Percentiles rank a stretch among this genome's conserved stretches.
Evolutionary conservation across 2,113 vertebrate genomes (phyloP).

Genomic region (Damaliscus lunatus): DNA sequence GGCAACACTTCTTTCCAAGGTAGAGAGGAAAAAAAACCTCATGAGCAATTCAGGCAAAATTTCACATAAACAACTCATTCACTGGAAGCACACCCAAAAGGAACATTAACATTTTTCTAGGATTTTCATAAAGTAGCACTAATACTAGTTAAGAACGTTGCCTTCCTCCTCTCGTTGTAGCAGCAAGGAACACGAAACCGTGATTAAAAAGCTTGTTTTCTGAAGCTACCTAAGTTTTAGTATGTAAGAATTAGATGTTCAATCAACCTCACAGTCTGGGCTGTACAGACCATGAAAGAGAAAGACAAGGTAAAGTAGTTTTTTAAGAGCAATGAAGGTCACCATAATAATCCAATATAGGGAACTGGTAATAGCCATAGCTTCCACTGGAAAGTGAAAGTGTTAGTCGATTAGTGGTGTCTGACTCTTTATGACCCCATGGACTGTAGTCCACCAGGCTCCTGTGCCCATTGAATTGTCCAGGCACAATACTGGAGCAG

Average conservation of each 20-base stretch:
- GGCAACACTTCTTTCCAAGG: neutral
- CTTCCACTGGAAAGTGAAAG: neutral
- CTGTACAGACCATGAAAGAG: neutral
- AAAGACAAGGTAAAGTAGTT: neutral
- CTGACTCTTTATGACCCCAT: neutral
- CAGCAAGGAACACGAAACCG: neutral
- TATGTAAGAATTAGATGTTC: neutral
- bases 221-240: neutral
- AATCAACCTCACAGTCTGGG: neutral
- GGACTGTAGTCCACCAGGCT: neutral
- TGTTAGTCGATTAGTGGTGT: neutral
- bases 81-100: slow-evolving; percentile 34
- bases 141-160: neutral
- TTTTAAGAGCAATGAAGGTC: neutral
- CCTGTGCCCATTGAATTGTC: neutral
- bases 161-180: neutral
- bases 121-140: slow-evolving; percentile 38
- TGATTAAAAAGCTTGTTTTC: slow-evolving; percentile 7
- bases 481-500: neutral
- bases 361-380: neutral
- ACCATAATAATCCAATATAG: neutral
- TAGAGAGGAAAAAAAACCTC: neutral
- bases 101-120: slow-evolving; percentile 31
- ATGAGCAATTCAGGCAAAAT: neutral
- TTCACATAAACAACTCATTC: slow-evolving; percentile 9